Evolutionary conservation across 1,140 invertebrate genomes (phyloP).

Genomic region (Artemia franciscana): DNA sequence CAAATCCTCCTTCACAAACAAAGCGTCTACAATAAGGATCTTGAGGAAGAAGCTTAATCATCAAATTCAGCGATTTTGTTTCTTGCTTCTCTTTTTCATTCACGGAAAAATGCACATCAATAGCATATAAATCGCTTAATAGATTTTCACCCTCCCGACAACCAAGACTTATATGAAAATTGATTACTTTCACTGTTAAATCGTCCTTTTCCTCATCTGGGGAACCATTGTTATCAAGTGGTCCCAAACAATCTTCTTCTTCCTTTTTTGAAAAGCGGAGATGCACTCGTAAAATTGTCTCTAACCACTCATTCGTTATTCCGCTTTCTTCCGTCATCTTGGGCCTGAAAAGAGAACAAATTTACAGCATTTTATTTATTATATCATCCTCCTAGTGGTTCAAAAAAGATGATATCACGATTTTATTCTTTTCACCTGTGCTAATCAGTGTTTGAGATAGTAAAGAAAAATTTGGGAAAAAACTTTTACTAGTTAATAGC

Average conservation of each 20-base stretch:
- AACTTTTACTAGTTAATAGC: too few species aligned
- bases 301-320: not conserved
- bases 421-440: too few species aligned
- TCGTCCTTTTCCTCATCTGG: not conserved
- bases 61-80: conserved; percentile 24
- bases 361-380: too few species aligned
- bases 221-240: not conserved
- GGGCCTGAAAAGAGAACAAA: too few species aligned
- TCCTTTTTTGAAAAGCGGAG: not conserved
- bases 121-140: conserved; percentile 34
- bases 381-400: too few species aligned
- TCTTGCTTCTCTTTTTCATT: conserved; percentile 4
- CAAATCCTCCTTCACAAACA: conserved; percentile 53
- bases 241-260: not conserved
- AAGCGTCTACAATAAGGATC: conserved; percentile 48
- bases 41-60: conserved; percentile 46
- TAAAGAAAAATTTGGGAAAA: too few species aligned
- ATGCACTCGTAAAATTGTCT: not conserved
- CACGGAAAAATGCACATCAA: conserved; percentile 26
- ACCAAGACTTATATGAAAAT: conserved; percentile 26
- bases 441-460: too few species aligned
- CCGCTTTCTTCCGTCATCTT: not conserved
- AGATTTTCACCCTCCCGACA: conserved; percentile 31
- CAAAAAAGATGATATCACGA: too few species aligned
- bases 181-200: conserved; percentile 7